Percentiles rank a stretch among this genome's conserved stretches.
Conservation (phyloP, 2,888 invertebrate species). For the Doris montereyensis region DNA sequence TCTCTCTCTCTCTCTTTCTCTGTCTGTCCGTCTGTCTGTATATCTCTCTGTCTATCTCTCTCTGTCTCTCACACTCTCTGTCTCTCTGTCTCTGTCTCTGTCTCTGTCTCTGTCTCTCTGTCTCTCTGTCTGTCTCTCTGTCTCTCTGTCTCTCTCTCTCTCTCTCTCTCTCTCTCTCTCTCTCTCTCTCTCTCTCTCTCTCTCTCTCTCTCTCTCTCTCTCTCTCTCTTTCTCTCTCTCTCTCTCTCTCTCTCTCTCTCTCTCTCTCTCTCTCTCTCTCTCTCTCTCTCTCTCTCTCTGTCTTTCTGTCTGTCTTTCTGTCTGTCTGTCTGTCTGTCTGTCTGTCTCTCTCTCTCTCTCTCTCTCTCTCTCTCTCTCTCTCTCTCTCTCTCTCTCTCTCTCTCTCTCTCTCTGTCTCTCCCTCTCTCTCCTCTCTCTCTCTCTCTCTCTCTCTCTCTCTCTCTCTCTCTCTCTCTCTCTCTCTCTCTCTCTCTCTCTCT, state of each 20-base stretch:
- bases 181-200: not conserved
- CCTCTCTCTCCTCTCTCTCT: not conserved
- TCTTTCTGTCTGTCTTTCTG: not conserved
- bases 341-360: not conserved
- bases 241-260: not conserved
- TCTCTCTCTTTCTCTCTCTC: not conserved
- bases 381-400: not conserved
- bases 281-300: not conserved
- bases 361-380: not conserved
- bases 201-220: not conserved
- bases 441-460: not conserved
- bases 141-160: not conserved
- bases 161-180: not conserved
- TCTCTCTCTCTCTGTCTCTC: not conserved
- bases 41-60: not conserved
- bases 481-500: not conserved
- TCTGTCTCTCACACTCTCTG: not conserved
- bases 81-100: not conserved
- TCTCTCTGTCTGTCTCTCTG: not conserved
- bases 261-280: not conserved
- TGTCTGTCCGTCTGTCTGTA: not conserved
- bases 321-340: not conserved
- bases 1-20: not conserved
- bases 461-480: not conserved
- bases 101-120: not conserved